These are phyloP conservation scores for Flexamia atlantica DNA, from an alignment of 2,888 invertebrate genomes.

Conservation along the genomic window DNA sequence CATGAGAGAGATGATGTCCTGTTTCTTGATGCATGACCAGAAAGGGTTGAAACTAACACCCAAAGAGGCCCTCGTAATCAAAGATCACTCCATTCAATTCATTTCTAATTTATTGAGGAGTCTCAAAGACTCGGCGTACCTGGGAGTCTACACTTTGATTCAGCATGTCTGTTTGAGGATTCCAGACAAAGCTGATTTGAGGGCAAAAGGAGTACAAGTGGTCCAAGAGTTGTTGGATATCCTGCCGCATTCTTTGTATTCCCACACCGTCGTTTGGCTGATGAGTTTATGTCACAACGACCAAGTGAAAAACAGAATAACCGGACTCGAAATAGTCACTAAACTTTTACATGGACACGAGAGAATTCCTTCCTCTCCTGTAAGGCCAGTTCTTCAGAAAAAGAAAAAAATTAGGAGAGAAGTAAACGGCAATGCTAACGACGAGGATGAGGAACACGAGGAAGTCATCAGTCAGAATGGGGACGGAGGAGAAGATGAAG, in stretches of 20 bases:
- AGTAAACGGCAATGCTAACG: constrained; percentile 21
- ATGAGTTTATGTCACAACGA: constrained; percentile 72
- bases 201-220: constrained; percentile 73
- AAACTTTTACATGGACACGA: constrained; percentile 73
- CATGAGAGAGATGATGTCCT: constrained; percentile 74
- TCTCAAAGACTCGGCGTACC: constrained; percentile 71
- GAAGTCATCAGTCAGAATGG: not conserved
- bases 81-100: constrained; percentile 71
- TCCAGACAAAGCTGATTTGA: constrained; percentile 75
- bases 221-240: constrained; percentile 73
- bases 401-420: not conserved
- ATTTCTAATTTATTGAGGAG: constrained; percentile 71
- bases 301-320: constrained; percentile 75
- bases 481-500: constrained; percentile 10
- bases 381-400: constrained; percentile 16
- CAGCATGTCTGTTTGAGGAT: constrained; percentile 75
- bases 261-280: constrained; percentile 74
- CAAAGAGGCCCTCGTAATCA: constrained; percentile 69
- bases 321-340: constrained; percentile 76
- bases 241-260: constrained; percentile 72
- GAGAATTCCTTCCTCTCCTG: constrained; percentile 44
- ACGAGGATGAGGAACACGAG: constrained; percentile 5
- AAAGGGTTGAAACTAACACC: constrained; percentile 64
- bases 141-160: constrained; percentile 73
- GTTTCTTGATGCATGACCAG: constrained; percentile 72